Base-by-base conservation (phyloP, 2,888 invertebrate species). In the Plebejus anna region DNA sequence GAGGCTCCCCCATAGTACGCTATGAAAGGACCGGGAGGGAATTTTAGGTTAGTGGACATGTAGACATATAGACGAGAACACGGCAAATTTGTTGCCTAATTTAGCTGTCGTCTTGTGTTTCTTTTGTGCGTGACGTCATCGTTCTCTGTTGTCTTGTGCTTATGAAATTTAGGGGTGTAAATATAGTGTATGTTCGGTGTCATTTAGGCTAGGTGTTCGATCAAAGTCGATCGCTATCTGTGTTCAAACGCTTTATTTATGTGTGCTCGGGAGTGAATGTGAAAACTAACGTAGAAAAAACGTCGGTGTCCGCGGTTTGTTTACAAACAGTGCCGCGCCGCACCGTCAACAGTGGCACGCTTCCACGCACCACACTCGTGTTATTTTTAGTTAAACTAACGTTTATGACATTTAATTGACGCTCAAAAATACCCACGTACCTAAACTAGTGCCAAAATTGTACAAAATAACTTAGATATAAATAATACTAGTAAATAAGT, bases 41-140 rank as follows among this genome's bases (percentile, higher is more conserved):
- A 90, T 92, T 93, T 93, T 93, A 92, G 93, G 90, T 94, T 94
- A 94, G 94, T 94, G 94, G 94, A 91, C 94, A 94, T 94, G 94
- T 94, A 94, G 94, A 91, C 93, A 94, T 94, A 93, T 92, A 91
- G 92, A 91, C 92, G 94, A 89, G 86, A 91, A 94, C 94, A 94
- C 94, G 94, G 92, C 94, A 90, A 89, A 89, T 89, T 92, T 90
- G 94, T 94, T 94, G 94, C 92, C 92, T 91, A 89, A 90, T 93
- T 94, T 94, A 92, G 89, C 94, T 94, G 92, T 92, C 92, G 91
- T 91, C 89, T 90, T 90, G 92, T 94, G 91, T 94, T 94, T 90
- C 89, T 90, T 94, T 90, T 88, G 93, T 93, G 88, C 91, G 94
- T 94, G 88, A 86, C 85, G 93, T 94, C 90, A 91, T 93, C 84